Conservation (phyloP, 1,140 invertebrate species). For the Drosophila lowei region DNA sequence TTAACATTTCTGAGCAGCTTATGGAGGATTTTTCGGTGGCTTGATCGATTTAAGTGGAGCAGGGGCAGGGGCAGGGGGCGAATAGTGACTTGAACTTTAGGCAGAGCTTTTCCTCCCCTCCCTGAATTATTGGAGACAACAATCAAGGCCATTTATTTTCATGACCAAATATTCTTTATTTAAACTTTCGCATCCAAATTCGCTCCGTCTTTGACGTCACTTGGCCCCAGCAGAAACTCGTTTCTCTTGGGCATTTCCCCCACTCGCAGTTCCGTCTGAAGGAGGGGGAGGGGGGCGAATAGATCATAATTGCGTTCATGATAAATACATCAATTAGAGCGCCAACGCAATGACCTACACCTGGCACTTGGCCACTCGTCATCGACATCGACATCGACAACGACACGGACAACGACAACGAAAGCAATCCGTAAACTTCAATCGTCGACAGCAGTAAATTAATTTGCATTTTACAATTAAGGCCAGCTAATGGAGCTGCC, state of each 20-base stretch:
- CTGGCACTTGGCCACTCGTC: conserved; percentile 28
- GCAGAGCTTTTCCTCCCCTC: conserved; percentile 10
- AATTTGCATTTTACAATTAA: conserved; percentile 77
- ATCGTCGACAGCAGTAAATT: conserved; percentile 53
- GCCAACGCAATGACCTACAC: conserved; percentile 79
- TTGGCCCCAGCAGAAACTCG: conserved; percentile 53
- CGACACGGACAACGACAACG: conserved; percentile 24
- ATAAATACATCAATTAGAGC: conserved; percentile 74
- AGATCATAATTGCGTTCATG: conserved; percentile 58
- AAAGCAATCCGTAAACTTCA: conserved; percentile 50
- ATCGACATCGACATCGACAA: too few species aligned
- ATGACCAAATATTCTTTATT: conserved; percentile 69
- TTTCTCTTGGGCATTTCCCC: conserved; percentile 68
- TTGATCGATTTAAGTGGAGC: conserved; percentile 3
- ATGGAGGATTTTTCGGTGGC: conserved; percentile 23
- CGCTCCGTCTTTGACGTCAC: conserved; percentile 68
- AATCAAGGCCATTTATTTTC: conserved; percentile 70
- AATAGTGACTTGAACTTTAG: conserved; percentile 12
- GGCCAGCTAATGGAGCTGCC: conserved; percentile 39
- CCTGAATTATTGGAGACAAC: conserved; percentile 27
- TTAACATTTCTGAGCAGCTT: conserved; percentile 40
- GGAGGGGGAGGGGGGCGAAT: conserved; percentile 9
- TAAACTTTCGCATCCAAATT: conserved; percentile 54
- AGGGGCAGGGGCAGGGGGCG: too few species aligned
- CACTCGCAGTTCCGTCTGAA: conserved; percentile 63